phyloP scores from a whole-genome alignment of 2,888 invertebrate genomes.

The Pachliopta kotzebuea region DNA sequence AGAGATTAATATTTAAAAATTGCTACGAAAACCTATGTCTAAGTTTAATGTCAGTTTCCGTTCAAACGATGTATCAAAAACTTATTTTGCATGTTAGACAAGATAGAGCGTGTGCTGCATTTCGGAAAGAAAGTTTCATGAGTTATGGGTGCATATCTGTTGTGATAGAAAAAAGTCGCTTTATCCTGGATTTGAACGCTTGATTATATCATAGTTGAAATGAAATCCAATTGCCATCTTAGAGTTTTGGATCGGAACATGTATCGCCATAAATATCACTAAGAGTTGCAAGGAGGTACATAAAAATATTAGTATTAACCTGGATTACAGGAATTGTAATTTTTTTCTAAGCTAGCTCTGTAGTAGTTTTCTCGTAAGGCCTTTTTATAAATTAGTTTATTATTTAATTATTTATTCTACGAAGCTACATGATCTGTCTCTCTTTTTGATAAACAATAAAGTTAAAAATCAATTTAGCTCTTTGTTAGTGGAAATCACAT shows the following conservation, averaged over 20 bases:
- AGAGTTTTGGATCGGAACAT: neutral
- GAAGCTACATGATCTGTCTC: no score
- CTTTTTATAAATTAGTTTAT: no score
- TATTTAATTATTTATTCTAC: no score
- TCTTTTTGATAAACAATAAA: no score
- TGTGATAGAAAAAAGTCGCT: neutral
- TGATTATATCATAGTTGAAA: neutral
- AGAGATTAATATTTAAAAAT: constrained; percentile 2
- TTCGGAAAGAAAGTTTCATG: constrained; percentile 64
- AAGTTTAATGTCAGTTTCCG: constrained; percentile 67
- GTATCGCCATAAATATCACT: neutral
- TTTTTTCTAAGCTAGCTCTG: no score
- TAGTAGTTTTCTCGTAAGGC: no score
- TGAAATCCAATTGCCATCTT: neutral
- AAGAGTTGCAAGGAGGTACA: no score
- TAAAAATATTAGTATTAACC: no score
- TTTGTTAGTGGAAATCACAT: no score
- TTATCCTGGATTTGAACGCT: neutral
- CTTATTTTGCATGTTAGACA: constrained; percentile 70
- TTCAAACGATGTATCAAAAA: constrained; percentile 62
- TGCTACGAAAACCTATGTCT: constrained; percentile 30
- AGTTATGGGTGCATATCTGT: constrained; percentile 52
- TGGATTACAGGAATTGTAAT: no score
- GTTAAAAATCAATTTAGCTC: no score
- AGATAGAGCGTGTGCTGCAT: constrained; percentile 63